Evolutionary conservation across 2,888 invertebrate species (phyloP).

Genomic region (Acrocera orbiculus): DNA sequence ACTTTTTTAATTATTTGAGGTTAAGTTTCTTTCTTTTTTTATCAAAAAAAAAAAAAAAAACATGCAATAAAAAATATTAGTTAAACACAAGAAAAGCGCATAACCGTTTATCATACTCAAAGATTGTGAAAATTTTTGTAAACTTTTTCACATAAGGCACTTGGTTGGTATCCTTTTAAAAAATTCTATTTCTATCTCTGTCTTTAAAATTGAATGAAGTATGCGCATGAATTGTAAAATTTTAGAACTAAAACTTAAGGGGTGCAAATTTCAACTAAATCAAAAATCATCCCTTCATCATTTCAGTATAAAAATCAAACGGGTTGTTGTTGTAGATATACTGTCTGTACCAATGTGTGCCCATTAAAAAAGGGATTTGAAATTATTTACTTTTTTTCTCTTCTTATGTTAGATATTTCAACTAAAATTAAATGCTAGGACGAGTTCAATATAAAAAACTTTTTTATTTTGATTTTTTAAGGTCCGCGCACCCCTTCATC

Average conservation of each 20-base stretch:
- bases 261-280: conserved; percentile 14
- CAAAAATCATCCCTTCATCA: conserved; percentile 13
- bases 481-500: conserved; percentile 12
- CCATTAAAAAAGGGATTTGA: conserved; percentile 3
- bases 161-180: too few relatives aligned
- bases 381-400: conserved; percentile 7
- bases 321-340: conserved; percentile 8
- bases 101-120: conserved; percentile 3
- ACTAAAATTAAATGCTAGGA: too few relatives aligned
- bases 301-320: too few relatives aligned
- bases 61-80: neutral
- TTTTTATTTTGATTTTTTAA: too few relatives aligned
- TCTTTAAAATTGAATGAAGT: conserved; percentile 4
- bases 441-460: too few relatives aligned
- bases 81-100: neutral
- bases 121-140: conserved; percentile 5
- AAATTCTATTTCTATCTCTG: conserved; percentile 4
- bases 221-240: conserved; percentile 11
- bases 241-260: conserved; percentile 13
- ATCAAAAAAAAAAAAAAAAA: neutral
- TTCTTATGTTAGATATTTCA: too few relatives aligned
- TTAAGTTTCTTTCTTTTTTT: neutral
- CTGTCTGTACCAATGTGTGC: neutral
- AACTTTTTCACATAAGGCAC: conserved; percentile 6
- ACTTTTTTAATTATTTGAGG: too few relatives aligned